These are phyloP conservation scores for Helicoverpa assulta DNA, from an alignment of 2,888 invertebrate genomes.

Conservation along the genomic window DNA sequence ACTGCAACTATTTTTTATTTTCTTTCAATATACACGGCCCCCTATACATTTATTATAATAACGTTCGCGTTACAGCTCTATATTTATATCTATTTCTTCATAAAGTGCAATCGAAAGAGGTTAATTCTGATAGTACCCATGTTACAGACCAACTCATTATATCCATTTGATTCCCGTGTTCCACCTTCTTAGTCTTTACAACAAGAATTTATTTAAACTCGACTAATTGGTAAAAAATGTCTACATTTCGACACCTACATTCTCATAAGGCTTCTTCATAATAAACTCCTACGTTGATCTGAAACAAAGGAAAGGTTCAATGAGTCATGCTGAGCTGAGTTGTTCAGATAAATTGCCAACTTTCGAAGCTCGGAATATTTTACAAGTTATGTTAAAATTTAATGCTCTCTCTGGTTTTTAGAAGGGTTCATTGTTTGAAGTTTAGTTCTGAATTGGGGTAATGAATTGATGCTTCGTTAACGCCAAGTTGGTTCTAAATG, in stretches of 20 bases:
- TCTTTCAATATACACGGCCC: conserved; percentile 54
- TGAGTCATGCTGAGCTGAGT: conserved; percentile 18
- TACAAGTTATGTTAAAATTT: conserved; percentile 32
- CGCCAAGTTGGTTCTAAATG: not conserved
- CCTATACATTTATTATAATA: conserved; percentile 53
- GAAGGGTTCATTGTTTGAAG: conserved; percentile 28
- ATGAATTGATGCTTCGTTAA: conserved; percentile 16
- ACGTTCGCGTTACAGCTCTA: conserved; percentile 56
- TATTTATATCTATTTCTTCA: conserved; percentile 54
- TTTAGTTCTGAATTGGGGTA: conserved; percentile 9
- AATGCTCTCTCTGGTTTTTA: conserved; percentile 18
- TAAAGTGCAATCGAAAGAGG: conserved; percentile 65
- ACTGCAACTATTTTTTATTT: conserved; percentile 55
- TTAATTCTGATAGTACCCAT: conserved; percentile 65
- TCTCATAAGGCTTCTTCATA: conserved; percentile 89
- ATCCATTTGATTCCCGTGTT: conserved; percentile 86
- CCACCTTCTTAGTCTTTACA: conserved; percentile 82
- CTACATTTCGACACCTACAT: conserved; percentile 86
- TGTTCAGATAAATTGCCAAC: conserved; percentile 24
- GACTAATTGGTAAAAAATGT: conserved; percentile 87
- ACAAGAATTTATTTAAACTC: conserved; percentile 81
- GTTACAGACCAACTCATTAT: conserved; percentile 71
- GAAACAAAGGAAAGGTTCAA: conserved; percentile 72
- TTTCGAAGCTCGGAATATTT: conserved; percentile 35
- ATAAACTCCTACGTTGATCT: conserved; percentile 90